phyloP scores from a whole-genome alignment of 2,113 vertebrate genomes.

The Odocoileus virginianus region DNA sequence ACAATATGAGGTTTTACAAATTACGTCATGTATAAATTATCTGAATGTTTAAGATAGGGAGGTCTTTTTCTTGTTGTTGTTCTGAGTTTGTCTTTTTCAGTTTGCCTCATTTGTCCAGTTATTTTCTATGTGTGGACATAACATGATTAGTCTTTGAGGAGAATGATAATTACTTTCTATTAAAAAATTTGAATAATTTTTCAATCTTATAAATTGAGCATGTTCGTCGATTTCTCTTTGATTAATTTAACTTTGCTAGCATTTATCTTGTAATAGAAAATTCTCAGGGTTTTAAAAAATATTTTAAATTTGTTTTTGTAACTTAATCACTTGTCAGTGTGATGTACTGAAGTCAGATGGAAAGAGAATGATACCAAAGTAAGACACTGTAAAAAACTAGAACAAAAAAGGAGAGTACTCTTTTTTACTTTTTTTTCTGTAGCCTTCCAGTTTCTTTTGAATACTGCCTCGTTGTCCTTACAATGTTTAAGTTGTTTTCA shows the following conservation, averaged over 20 bases:
- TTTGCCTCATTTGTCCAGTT: not conserved
- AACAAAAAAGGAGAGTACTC: not conserved
- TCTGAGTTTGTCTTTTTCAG: not conserved
- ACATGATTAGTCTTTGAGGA: not conserved
- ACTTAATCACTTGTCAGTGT: not conserved
- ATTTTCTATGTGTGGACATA: not conserved
- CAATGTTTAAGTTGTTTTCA: conserved; percentile 36
- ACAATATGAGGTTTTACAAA: not conserved
- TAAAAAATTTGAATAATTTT: not conserved
- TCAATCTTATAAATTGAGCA: not conserved
- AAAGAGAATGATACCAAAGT: not conserved
- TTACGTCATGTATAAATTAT: not conserved
- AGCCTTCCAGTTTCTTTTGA: not conserved
- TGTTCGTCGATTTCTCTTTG: not conserved
- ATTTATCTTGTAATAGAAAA: conserved; percentile 1
- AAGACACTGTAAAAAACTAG: not conserved
- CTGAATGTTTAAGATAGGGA: not conserved
- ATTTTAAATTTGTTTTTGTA: not conserved
- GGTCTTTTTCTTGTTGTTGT: not conserved
- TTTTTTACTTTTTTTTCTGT: not conserved
- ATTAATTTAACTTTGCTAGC: not conserved
- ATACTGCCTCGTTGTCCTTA: not conserved
- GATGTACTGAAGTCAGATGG: not conserved
- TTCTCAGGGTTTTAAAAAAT: not conserved
- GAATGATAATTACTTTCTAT: not conserved